Evolutionary conservation across 2,888 invertebrate genomes (phyloP).

Genomic region (Sminthurides aquaticus): DNA sequence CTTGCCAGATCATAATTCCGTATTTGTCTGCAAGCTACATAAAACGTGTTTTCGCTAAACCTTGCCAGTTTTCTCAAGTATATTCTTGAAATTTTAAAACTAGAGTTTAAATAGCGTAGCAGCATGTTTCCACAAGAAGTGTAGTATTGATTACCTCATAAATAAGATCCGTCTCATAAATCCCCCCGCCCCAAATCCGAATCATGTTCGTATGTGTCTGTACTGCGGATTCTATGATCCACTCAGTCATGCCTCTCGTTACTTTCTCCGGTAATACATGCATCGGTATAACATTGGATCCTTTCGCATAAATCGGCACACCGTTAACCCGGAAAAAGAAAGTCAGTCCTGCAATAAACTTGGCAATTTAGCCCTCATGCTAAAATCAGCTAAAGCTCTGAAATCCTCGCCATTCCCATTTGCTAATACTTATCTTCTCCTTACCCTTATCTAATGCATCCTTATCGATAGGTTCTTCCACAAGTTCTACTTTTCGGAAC

Average conservation of each 20-base stretch:
- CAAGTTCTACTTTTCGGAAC: constrained; percentile 74
- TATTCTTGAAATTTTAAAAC: too few species aligned
- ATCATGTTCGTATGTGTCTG: constrained; percentile 52
- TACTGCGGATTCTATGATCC: constrained; percentile 48
- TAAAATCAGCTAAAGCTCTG: too few species aligned
- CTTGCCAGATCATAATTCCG: constrained; percentile 55
- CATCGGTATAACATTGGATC: constrained; percentile 53
- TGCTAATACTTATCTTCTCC: too few species aligned
- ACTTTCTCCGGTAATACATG: constrained; percentile 49
- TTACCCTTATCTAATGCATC: neutral
- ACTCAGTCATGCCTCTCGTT: constrained; percentile 45
- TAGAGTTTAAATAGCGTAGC: constrained; percentile 61
- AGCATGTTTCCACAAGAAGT: too few species aligned
- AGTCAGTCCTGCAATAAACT: constrained; percentile 44
- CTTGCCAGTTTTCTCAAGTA: too few species aligned
- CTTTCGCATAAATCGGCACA: constrained; percentile 52
- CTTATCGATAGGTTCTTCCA: constrained; percentile 59
- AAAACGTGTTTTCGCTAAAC: too few species aligned
- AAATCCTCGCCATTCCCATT: too few species aligned
- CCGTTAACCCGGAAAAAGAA: constrained; percentile 53
- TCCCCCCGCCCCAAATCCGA: constrained; percentile 54
- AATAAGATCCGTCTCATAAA: constrained; percentile 52
- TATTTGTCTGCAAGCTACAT: constrained; percentile 49
- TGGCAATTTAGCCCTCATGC: too few species aligned
- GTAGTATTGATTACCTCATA: constrained; percentile 45